Evolutionary conservation across 2,888 invertebrate genomes (phyloP), one percentile per base, ranked within the genome.

Genomic region (Papilio demoleus): DNA sequence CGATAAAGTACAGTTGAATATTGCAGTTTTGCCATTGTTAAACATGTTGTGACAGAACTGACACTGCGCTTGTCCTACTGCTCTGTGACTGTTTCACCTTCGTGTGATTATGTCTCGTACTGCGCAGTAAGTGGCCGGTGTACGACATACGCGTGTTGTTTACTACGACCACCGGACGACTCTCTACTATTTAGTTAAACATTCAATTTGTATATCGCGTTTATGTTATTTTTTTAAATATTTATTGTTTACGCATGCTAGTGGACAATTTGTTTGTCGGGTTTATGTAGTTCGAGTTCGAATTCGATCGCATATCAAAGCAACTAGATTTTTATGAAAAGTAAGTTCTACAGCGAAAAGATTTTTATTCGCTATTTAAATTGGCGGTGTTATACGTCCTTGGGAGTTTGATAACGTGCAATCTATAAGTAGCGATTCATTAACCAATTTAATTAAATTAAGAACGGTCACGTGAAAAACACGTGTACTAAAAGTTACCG

Each of bases 151-250:
- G 22, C 36, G 17, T 31, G 34, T 67, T 67, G 60, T 60, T 67
- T 67, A 61, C 60, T 19, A 36, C 19, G 24, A 4, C 24, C 38
- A 61, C 66, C 66, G 66, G 66, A 67, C 60, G 66, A 22, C 60
- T 40, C 60, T 38, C 36, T 24, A 24, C 60, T 60, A 60, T 40
- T 60, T 60, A 60, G 50, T 36, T 50, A 59, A 59, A 47, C 60
- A 67, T 58, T 67, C 69, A 70, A 70, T 64, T 68, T 59, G 14
- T 45, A 38, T 67, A 62, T 62, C 9, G n/a, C 17, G 17, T 3
- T 31, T 31, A 24, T 50, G 53, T 56, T 31, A 56, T 58, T 65
- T 34, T n/a, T 45, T 63, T 50, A 50, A 34, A 17, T 50, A 34
- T 63, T 34, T 34, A 22, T 47, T 47, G 34, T 42, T 63, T 63